Percentiles rank a stretch among this genome's conserved stretches.
Evolutionary conservation across 2,797 vertebrate genomes (phyloP).

Genomic region (Thamnophis elegans): DNA sequence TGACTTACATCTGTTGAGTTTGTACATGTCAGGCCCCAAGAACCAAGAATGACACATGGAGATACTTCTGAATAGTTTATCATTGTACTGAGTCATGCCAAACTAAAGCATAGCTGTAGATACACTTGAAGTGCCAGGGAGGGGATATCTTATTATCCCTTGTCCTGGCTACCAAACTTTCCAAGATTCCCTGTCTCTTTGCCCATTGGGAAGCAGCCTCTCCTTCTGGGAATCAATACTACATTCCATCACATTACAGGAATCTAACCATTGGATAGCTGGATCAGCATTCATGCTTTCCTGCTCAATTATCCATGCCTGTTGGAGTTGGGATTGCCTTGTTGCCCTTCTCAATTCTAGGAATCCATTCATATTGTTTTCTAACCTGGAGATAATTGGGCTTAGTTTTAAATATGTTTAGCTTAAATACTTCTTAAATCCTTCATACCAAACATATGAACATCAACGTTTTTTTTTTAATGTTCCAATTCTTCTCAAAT

Average conservation of each 20-base stretch:
- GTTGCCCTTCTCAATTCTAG: neutral
- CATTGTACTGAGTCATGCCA: neutral
- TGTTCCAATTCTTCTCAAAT: neutral
- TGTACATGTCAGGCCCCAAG: neutral
- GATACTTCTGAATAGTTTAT: neutral
- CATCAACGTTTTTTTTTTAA: neutral
- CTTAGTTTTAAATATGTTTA: neutral
- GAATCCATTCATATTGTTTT: neutral
- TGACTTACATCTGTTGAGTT: neutral
- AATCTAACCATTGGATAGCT: neutral
- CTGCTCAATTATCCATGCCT: neutral
- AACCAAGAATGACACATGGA: neutral
- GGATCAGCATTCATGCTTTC: neutral
- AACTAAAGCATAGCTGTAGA: neutral
- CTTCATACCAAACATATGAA: neutral
- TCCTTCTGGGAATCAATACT: neutral
- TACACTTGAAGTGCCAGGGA: neutral
- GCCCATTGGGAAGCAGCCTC: neutral
- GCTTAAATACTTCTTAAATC: neutral
- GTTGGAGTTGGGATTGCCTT: neutral
- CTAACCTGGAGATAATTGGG: neutral
- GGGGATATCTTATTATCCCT: neutral
- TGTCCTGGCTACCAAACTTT: neutral
- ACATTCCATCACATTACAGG: neutral
- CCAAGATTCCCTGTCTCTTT: neutral